Base-by-base conservation (phyloP, 2,113 vertebrate species). In the Hyla sarda region DNA sequence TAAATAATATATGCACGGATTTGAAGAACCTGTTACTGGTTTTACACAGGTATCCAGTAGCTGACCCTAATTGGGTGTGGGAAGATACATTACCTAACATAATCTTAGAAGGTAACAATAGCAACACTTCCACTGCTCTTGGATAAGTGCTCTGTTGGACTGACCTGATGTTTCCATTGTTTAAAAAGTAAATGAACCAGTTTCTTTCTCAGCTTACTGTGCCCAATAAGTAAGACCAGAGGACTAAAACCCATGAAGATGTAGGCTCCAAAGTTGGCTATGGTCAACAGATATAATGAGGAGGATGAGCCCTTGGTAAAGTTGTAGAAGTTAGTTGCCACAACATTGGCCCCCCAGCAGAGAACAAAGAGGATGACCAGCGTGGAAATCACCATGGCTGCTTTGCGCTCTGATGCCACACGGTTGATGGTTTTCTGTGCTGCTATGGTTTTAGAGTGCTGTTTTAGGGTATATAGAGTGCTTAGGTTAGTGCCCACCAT, bases 261-360 rank as follows among this genome's bases (percentile, higher is more conserved):
- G 14, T 91, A 92, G 88, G 94, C 92, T 79, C 92, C 89, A 86
- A 95, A 95, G 34, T 93, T 93, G 37, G 95, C 91, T 25, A 95
- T 45, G 30, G 92, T 86, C 79, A 95, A 88, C 25, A 96, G 90
- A 79, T 90, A 93, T 6, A 25, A 16, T 3, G 90, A 82, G 0
- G 90, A 85, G 0, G 93, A 91, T 0, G 88, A 79, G 23, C 93
- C 91, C 0, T 76, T 88, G 85, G 92, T 94, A 84, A 95, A 95
- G 90, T 95, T 96, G 90, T 95, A 95, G 73, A 93, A 94, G 89
- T 94, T 94, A 47, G 94, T 92, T 1, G 95, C 94, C 83, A 95
- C 90, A 48, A 95, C 82, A 87, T 93, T 95, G 65, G 93, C 92
- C 85, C 94, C 93, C 94, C 95, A 95, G 5, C 92, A 95, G 0